phyloP scores from a whole-genome alignment of 2,113 vertebrate genomes.

The Carassius gibelio region DNA sequence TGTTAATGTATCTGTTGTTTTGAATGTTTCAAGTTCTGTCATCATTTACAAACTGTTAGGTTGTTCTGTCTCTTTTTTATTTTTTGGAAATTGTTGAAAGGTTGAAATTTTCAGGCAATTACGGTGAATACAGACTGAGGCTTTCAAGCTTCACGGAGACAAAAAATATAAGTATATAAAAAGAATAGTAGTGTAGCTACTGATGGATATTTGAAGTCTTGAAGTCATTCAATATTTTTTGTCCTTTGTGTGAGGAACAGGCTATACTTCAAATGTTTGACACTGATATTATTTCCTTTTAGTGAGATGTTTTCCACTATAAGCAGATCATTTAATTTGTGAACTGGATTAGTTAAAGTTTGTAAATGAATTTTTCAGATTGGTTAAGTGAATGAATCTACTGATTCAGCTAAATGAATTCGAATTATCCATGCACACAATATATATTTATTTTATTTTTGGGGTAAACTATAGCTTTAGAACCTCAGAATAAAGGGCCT shows the following conservation, averaged over 20 bases:
- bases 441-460: not conserved
- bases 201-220: not conserved
- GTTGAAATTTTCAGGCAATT: not conserved
- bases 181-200: not conserved
- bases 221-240: not conserved
- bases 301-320: not conserved
- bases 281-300: not conserved
- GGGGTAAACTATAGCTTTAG: not conserved
- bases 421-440: not conserved
- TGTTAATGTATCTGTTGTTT: not conserved
- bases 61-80: not conserved
- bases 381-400: not conserved
- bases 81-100: not conserved
- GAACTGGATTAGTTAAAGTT: not conserved
- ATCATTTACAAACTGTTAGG: not conserved
- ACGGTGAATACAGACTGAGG: not conserved
- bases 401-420: not conserved
- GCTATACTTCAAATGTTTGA: not conserved
- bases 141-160: not conserved
- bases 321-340: not conserved
- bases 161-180: not conserved
- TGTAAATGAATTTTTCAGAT: not conserved
- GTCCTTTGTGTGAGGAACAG: not conserved
- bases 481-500: not conserved
- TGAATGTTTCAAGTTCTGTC: not conserved